A percentile compares a stretch with the other conserved stretches of the same genome.
phyloP scores from a whole-genome alignment of 2,113 vertebrate species.

The Butorides virescens region DNA sequence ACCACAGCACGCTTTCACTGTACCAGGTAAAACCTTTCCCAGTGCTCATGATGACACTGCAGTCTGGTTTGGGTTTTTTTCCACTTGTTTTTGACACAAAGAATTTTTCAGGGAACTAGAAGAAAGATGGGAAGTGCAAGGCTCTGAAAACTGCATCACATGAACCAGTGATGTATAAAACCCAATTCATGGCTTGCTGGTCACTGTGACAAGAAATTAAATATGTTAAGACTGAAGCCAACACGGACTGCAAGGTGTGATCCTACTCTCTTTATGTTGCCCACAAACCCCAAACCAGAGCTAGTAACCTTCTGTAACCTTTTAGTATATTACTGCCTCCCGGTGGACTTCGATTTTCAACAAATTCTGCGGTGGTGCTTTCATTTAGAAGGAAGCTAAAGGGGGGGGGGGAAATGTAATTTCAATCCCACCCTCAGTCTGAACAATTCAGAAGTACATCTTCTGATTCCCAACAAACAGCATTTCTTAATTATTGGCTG shows the following conservation, averaged over 20 bases:
- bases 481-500: not conserved
- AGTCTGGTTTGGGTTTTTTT: not conserved
- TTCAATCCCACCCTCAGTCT: not conserved
- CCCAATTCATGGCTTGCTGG: not conserved
- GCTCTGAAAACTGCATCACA: not conserved
- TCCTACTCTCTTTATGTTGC: not conserved
- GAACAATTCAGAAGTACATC: not conserved
- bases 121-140: not conserved
- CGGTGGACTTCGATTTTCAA: not conserved
- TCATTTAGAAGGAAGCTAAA: not conserved
- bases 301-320: not conserved
- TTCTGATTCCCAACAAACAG: not conserved
- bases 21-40: not conserved
- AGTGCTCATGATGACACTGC: not conserved
- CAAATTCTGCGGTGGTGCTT: not conserved
- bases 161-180: not conserved
- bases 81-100: not conserved
- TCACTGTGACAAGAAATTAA: not conserved
- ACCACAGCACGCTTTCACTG: not conserved
- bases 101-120: not conserved
- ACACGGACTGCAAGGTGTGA: not conserved
- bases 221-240: not conserved
- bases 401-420: not conserved
- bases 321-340: not conserved
- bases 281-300: not conserved